Evolutionary conservation across 23 tunicate species (phyloP).

Genomic region (Trididemnum nubilum): DNA sequence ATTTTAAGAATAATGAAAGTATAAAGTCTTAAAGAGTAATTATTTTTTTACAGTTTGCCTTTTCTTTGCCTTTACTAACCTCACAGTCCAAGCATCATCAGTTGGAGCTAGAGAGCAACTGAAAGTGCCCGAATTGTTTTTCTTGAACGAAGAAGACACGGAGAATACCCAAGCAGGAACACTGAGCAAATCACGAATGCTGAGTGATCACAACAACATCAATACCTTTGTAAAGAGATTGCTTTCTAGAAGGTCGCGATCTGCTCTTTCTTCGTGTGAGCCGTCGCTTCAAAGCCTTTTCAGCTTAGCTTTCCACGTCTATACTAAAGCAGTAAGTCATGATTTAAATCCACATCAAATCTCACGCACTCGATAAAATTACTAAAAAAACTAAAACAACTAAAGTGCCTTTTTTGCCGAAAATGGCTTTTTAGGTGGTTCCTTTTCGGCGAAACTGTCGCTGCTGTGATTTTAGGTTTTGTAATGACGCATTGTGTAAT

Average conservation of each 20-base stretch:
- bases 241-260: slow-evolving; percentile 16
- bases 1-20: no score
- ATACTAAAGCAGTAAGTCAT: slow-evolving; percentile 7
- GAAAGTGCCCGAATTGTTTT: not conserved
- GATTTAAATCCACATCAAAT: no score
- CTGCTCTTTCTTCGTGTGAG: not conserved
- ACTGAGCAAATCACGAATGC: not conserved
- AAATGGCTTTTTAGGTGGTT: no score
- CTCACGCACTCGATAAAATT: no score
- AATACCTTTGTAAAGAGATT: not conserved
- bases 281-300: not conserved
- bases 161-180: not conserved
- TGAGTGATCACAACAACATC: not conserved
- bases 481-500: no score
- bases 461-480: no score
- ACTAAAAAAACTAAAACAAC: no score
- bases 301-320: not conserved
- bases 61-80: not conserved
- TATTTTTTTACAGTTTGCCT: slow-evolving; percentile 9
- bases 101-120: not conserved
- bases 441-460: no score
- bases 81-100: not conserved
- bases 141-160: not conserved
- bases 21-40: no score
- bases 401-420: no score